Evolutionary conservation across 2,888 invertebrate species (phyloP).

Genomic region (Carabus problematicus): DNA sequence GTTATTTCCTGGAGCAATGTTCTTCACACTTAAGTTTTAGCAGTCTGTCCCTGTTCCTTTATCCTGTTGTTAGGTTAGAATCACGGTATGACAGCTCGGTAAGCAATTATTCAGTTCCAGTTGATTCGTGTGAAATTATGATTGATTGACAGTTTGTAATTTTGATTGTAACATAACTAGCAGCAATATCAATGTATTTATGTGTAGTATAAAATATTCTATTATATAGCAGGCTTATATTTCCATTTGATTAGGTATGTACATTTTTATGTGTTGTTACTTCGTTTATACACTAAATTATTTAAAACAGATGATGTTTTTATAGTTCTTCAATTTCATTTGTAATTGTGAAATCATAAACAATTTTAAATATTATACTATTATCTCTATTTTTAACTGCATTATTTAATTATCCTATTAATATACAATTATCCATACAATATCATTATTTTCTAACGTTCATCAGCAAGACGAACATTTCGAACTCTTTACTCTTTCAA

Average conservation of each 20-base stretch:
- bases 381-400: constrained; percentile 40
- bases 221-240: constrained; percentile 39
- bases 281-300: constrained; percentile 53
- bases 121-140: constrained; percentile 23
- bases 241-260: constrained; percentile 36
- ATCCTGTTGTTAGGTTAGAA: not conserved
- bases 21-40: no score
- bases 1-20: no score
- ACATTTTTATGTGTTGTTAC: constrained; percentile 41
- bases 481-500: constrained; percentile 61
- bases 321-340: constrained; percentile 54
- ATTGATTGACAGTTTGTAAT: no score
- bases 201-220: constrained; percentile 38
- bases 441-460: not conserved
- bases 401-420: constrained; percentile 34
- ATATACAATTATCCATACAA: not conserved
- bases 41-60: constrained; percentile 12
- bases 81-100: constrained; percentile 18
- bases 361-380: constrained; percentile 53
- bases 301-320: constrained; percentile 54
- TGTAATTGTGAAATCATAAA: constrained; percentile 57
- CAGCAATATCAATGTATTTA: constrained; percentile 43
- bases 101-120: constrained; percentile 21
- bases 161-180: constrained; percentile 38
- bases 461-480: constrained; percentile 11